Evolutionary conservation across 2,797 vertebrate species (phyloP).

Genomic region (Manis crassicaudata): DNA sequence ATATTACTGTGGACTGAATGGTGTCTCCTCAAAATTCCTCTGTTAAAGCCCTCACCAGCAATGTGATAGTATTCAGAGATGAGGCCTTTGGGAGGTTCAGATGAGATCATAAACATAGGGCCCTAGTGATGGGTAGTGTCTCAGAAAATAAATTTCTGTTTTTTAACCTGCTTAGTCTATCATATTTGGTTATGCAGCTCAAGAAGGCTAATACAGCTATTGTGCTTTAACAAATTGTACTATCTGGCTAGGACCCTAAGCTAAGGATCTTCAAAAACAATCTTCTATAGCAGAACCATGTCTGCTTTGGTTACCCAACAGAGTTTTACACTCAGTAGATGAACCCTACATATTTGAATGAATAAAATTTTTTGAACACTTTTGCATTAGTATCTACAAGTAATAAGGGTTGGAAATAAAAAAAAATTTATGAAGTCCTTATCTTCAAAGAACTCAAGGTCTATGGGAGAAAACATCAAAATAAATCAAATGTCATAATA

Average conservation of each 20-base stretch:
- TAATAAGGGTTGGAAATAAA: background rate
- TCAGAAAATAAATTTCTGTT: background rate
- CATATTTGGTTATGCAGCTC: background rate
- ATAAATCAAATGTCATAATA: conserved; percentile 6
- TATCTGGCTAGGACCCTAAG: background rate
- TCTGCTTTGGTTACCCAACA: background rate
- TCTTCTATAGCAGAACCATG: background rate
- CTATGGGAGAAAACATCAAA: conserved; percentile 3
- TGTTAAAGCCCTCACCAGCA: background rate
- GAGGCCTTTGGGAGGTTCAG: background rate
- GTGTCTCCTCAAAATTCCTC: background rate
- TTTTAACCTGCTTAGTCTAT: background rate
- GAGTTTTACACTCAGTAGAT: background rate
- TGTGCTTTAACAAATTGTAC: background rate
- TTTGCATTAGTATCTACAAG: background rate
- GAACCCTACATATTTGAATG: background rate
- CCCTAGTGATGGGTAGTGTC: background rate
- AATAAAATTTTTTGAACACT: background rate
- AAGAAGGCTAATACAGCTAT: background rate
- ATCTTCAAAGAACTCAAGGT: background rate
- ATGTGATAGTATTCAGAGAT: background rate
- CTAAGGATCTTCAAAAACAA: conserved; percentile 6
- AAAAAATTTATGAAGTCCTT: background rate
- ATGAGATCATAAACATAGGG: background rate
- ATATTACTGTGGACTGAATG: background rate